These are phyloP conservation scores for Lepidothrix coronata DNA, from an alignment of 2,113 vertebrate species.

Conservation along the genomic window DNA sequence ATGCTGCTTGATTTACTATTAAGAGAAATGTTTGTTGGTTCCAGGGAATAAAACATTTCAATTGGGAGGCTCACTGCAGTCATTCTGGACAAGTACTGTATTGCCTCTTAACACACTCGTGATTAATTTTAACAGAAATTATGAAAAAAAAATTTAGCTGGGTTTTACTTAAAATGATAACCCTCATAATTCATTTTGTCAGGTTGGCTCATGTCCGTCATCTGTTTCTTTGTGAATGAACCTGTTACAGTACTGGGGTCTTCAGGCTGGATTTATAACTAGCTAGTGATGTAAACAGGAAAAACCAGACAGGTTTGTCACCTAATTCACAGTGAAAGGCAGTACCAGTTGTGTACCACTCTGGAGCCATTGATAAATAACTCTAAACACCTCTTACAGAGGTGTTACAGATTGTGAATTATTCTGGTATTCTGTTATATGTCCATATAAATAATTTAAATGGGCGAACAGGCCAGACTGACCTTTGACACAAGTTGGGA, in stretches of 20 bases:
- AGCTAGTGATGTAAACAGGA: background rate
- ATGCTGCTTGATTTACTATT: background rate
- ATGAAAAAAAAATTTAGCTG: background rate
- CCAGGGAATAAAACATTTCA: background rate
- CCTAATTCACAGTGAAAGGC: background rate
- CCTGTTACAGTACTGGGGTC: background rate
- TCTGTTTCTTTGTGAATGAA: background rate
- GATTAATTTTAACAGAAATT: background rate
- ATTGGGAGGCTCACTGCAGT: background rate
- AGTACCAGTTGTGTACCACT: background rate
- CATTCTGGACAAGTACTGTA: background rate
- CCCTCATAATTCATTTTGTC: background rate
- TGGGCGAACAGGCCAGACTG: background rate
- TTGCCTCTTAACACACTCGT: background rate
- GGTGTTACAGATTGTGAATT: background rate
- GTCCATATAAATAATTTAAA: background rate
- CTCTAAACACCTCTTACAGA: background rate
- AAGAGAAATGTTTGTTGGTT: background rate
- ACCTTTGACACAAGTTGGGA: background rate
- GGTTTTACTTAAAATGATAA: background rate
- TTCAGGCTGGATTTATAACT: background rate
- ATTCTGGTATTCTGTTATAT: background rate
- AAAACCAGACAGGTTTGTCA: background rate
- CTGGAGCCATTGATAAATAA: background rate
- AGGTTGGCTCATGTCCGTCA: background rate